A percentile compares a stretch with the other conserved stretches of the same genome.
phyloP scores from a whole-genome alignment of 64 coral and sea anemone genomes.

The Porites lutea region DNA sequence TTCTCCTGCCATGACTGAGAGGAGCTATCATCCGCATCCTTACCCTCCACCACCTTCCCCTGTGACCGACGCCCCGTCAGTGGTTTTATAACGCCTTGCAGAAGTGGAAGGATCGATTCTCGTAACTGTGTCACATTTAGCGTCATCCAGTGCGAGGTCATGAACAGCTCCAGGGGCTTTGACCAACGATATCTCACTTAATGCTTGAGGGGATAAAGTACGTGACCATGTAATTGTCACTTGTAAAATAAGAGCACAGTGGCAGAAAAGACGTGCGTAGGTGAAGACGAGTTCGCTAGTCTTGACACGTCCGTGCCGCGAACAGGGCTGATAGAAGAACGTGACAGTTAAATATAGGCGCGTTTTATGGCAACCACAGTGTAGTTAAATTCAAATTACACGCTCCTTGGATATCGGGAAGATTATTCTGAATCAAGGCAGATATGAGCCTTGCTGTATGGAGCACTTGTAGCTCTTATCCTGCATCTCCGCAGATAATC shows the following conservation, averaged over 20 bases:
- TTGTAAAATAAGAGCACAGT: too few species aligned
- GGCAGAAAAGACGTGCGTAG: background rate
- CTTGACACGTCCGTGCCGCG: too few species aligned
- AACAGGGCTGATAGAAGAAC: too few species aligned
- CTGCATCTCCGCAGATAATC: background rate
- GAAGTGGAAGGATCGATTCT: background rate
- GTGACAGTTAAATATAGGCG: too few species aligned
- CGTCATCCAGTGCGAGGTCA: background rate
- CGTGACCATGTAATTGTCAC: too few species aligned
- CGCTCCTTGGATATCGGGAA: background rate
- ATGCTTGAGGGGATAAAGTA: too few species aligned
- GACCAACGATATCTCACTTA: too few species aligned
- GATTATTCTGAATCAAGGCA: background rate
- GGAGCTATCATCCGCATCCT: slow-evolving; percentile 80
- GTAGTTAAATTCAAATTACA: background rate
- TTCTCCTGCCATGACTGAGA: slow-evolving; percentile 84
- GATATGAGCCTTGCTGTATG: background rate
- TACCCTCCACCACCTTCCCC: slow-evolving; percentile 93
- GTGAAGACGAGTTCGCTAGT: background rate
- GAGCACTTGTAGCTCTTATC: background rate
- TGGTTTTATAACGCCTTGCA: slow-evolving; percentile 39
- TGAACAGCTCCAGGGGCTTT: too few species aligned
- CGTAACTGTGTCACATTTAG: background rate
- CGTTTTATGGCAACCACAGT: background rate
- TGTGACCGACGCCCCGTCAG: slow-evolving; percentile 89